phyloP scores from a whole-genome alignment of 2,888 invertebrate species.

The Frankliniella fusca region DNA sequence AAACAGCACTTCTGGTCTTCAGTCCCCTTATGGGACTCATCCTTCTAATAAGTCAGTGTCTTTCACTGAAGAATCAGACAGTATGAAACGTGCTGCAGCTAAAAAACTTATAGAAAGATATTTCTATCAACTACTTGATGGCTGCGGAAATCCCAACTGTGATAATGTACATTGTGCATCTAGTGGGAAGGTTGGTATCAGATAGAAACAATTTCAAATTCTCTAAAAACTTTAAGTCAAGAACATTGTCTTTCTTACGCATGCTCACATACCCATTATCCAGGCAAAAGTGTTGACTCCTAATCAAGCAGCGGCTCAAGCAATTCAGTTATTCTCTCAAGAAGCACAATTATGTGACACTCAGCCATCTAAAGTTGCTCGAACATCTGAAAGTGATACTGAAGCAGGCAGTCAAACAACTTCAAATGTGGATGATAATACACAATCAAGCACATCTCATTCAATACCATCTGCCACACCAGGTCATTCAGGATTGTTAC shows the following conservation, averaged over 20 bases:
- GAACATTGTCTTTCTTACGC: background rate
- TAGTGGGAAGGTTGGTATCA: conserved; percentile 67
- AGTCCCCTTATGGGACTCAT: background rate
- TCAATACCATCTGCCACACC: background rate
- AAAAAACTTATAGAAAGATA: conserved; percentile 86
- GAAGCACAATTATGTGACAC: conserved; percentile 78
- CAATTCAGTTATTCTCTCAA: conserved; percentile 78
- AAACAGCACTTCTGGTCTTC: background rate
- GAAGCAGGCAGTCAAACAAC: background rate
- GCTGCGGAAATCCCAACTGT: conserved; percentile 86
- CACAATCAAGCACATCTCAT: background rate
- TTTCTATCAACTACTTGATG: conserved; percentile 87
- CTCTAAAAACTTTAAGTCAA: background rate
- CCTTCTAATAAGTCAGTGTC: background rate
- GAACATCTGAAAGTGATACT: conserved; percentile 48
- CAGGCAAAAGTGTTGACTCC: conserved; percentile 70
- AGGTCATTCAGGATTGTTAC: background rate
- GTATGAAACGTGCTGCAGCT: conserved; percentile 57
- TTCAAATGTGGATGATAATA: background rate
- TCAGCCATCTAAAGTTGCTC: conserved; percentile 66
- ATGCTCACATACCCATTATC: conserved; percentile 37
- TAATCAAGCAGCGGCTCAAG: conserved; percentile 86
- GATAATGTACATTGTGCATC: conserved; percentile 85
- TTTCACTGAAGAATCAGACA: conserved; percentile 41
- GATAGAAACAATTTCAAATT: background rate